These are phyloP conservation scores for Ptilodon capucinus DNA, from an alignment of 2,888 invertebrate genomes.

Conservation along the genomic window DNA sequence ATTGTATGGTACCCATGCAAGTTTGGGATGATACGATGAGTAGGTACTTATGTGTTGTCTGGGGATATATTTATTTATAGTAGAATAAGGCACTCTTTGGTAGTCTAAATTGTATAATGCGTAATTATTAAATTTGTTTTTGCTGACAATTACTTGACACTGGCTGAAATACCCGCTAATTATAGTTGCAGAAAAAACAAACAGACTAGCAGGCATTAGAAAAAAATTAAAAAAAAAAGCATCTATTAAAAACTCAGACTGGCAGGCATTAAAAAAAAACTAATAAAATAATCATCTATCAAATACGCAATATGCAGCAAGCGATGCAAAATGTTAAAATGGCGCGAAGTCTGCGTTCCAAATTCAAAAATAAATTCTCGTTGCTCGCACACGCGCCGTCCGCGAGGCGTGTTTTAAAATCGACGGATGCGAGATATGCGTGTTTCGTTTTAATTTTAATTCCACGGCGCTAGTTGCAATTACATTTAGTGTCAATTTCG, in stretches of 20 bases:
- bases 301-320: slow-evolving; percentile 56
- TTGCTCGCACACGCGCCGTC: slow-evolving; percentile 61
- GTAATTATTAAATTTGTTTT: no score
- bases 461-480: slow-evolving; percentile 2
- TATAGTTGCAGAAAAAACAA: slow-evolving; percentile 7
- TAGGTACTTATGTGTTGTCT: no score
- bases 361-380: slow-evolving; percentile 82
- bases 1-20: no score
- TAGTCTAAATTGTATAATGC: no score
- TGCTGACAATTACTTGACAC: no score
- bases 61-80: no score
- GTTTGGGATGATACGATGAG: no score
- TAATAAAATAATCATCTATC: slow-evolving; percentile 29
- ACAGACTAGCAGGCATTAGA: no score
- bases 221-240: no score
- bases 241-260: no score
- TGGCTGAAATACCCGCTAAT: no score
- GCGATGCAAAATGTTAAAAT: slow-evolving; percentile 62
- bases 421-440: slow-evolving; percentile 59
- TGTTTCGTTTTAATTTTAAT: slow-evolving; percentile 39
- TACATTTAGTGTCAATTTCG: neutral
- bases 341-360: slow-evolving; percentile 80
- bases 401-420: slow-evolving; percentile 73
- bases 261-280: neutral
- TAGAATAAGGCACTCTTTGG: no score